Evolutionary conservation across 2,888 invertebrate species (phyloP).

Genomic region (Caenorhabditis imperialis): DNA sequence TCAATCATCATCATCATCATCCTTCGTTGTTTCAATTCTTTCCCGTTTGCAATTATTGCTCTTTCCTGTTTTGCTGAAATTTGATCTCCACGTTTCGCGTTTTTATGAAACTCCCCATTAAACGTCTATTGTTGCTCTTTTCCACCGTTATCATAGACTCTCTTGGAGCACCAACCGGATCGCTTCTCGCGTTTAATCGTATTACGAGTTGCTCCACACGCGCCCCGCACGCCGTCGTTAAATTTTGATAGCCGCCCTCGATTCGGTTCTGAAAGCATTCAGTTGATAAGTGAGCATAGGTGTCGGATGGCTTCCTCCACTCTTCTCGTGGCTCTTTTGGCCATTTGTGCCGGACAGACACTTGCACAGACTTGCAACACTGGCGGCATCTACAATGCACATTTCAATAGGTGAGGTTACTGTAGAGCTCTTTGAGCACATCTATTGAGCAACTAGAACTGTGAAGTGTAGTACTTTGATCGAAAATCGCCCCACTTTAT

Average conservation of each 20-base stretch:
- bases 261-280: no score
- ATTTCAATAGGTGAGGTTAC: constrained; percentile 31
- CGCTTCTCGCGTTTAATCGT: constrained; percentile 4
- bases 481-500: no score
- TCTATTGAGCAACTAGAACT: no score
- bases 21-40: no score
- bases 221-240: constrained; percentile 14
- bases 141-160: constrained; percentile 5
- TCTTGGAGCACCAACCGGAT: background rate
- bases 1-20: no score
- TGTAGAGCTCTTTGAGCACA: no score
- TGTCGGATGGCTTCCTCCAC: constrained; percentile 1
- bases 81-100: no score
- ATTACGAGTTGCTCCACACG: constrained; percentile 7
- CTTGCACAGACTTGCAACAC: constrained; percentile 45
- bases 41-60: no score
- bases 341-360: background rate
- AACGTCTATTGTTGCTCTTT: background rate
- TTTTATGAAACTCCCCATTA: no score
- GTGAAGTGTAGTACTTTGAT: no score
- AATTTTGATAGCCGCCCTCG: constrained; percentile 2
- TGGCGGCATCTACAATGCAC: constrained; percentile 46
- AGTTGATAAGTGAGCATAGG: background rate
- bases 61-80: no score
- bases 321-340: constrained; percentile 2